Conservation (phyloP, 2,113 vertebrate species). For the Limnothrissa miodon region DNA sequence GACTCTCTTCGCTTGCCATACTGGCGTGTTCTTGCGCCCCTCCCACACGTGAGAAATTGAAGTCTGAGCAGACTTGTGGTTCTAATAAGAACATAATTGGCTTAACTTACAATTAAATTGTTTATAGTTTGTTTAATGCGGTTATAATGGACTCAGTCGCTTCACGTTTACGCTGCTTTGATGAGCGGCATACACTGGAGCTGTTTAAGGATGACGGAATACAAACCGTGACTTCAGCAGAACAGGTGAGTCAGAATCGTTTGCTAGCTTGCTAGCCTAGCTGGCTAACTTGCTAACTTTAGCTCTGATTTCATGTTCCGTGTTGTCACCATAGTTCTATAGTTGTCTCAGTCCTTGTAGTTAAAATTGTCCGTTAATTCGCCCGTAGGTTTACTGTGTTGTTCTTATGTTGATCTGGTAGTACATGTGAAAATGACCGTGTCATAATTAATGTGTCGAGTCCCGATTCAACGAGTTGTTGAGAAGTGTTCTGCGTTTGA, state of each 20-base stretch:
- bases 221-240: conserved; percentile 70
- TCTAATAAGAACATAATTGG: conserved; percentile 10
- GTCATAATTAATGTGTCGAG: not conserved
- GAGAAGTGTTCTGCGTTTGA: not conserved
- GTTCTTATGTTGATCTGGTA: not conserved
- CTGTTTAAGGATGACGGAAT: conserved; percentile 68
- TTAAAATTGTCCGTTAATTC: not conserved
- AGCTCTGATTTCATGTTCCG: not conserved
- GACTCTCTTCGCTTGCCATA: not conserved
- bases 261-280: conserved; percentile 10
- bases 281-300: conserved; percentile 3
- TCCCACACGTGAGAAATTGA: not conserved
- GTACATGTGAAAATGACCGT: not conserved
- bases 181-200: conserved; percentile 59
- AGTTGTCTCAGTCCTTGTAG: not conserved
- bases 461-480: not conserved
- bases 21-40: not conserved
- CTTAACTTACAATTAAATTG: not conserved
- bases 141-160: conserved; percentile 56
- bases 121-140: not conserved
- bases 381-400: not conserved
- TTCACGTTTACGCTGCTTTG: conserved; percentile 63
- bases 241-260: conserved; percentile 66
- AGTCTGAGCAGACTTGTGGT: not conserved
- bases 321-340: no score